Evolutionary conservation across 1,140 invertebrate genomes (phyloP).

Genomic region (Ceratosolen solmsi): DNA sequence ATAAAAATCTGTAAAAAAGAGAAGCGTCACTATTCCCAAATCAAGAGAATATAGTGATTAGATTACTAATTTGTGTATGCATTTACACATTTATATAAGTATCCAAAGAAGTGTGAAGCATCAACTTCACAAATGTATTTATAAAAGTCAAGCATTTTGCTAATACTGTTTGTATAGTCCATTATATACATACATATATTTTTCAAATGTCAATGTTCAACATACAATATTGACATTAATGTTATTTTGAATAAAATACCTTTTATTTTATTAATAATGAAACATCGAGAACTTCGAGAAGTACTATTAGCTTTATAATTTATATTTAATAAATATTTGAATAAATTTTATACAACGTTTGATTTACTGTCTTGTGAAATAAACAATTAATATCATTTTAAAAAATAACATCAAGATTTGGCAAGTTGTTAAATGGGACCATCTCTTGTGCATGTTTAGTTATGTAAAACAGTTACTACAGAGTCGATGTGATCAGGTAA

Average conservation of each 20-base stretch:
- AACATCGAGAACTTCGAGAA: not conserved
- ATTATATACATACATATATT: not conserved
- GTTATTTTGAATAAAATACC: not conserved
- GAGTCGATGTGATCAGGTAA: too few relatives aligned
- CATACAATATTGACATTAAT: not conserved
- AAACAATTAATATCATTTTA: too few relatives aligned
- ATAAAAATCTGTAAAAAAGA: not conserved
- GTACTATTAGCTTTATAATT: not conserved
- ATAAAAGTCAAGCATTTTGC: conserved; percentile 16
- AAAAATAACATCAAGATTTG: too few relatives aligned
- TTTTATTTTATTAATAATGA: not conserved
- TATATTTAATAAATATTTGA: not conserved
- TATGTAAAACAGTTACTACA: too few relatives aligned
- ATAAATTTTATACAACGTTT: not conserved
- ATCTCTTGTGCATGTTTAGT: too few relatives aligned
- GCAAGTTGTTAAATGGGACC: too few relatives aligned
- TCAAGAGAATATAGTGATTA: not conserved
- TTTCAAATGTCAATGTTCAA: conserved; percentile 13
- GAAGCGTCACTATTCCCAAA: conserved; percentile 11
- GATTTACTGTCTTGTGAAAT: not conserved
- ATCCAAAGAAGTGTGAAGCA: conserved; percentile 24
- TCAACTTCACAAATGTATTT: conserved; percentile 11
- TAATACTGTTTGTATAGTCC: not conserved
- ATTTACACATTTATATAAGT: not conserved
- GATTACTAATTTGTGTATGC: not conserved